Conservation (phyloP, 2,888 invertebrate species). For the Aleiodes testaceus region DNA sequence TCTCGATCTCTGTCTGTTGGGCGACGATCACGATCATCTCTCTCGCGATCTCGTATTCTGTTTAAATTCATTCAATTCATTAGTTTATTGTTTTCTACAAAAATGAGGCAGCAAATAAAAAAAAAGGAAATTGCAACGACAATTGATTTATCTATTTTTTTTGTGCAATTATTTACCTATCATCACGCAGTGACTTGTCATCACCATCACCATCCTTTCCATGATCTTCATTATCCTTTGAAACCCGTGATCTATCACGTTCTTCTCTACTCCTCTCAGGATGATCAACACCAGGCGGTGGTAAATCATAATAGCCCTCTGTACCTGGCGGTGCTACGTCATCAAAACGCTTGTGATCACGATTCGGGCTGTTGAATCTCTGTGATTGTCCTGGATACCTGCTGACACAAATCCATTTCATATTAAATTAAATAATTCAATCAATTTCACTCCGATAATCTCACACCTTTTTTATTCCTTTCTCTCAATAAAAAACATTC, state of each 20-base stretch:
- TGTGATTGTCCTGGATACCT: conserved; percentile 65
- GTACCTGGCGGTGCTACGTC: conserved; percentile 74
- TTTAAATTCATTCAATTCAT: conserved; percentile 15
- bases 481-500: neutral
- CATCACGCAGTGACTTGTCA: conserved; percentile 62
- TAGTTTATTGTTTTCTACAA: neutral
- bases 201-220: conserved; percentile 67
- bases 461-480: conserved; percentile 13
- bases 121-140: too few species aligned
- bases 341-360: conserved; percentile 69
- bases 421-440: conserved; percentile 21
- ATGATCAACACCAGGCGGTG: conserved; percentile 70
- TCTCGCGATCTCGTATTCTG: conserved; percentile 62
- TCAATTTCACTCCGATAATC: neutral
- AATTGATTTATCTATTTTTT: too few species aligned
- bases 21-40: conserved; percentile 62
- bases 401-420: conserved; percentile 55
- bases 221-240: conserved; percentile 64
- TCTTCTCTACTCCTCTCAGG: conserved; percentile 64
- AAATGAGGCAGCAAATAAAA: too few species aligned
- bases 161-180: conserved; percentile 57
- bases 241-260: conserved; percentile 58
- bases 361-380: conserved; percentile 60
- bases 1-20: conserved; percentile 37
- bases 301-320: conserved; percentile 72